Percentiles rank a stretch among this genome's conserved stretches.
These are phyloP conservation scores for Pteruthius melanotis DNA, from an alignment of 2,113 vertebrate genomes.

Conservation along the genomic window DNA sequence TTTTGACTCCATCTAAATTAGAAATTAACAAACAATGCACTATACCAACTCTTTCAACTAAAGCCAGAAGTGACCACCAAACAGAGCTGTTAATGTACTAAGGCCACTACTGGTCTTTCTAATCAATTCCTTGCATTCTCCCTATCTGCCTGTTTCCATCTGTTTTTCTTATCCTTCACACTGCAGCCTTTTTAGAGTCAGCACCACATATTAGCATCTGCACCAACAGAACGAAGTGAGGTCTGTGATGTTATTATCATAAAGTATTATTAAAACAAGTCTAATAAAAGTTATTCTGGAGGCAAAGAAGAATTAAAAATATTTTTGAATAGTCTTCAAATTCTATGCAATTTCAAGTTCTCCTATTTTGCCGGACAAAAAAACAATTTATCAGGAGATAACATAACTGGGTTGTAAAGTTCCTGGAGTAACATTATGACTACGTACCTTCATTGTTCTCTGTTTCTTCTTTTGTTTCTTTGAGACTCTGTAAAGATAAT, in stretches of 20 bases:
- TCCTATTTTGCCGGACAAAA: not conserved
- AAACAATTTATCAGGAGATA: not conserved
- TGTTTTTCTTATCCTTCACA: not conserved
- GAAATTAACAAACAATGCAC: not conserved
- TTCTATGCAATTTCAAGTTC: not conserved
- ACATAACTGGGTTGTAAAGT: not conserved
- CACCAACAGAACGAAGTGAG: not conserved
- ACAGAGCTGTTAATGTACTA: not conserved
- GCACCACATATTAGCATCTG: not conserved
- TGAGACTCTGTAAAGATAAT: slow-evolving; percentile 77
- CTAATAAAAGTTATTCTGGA: not conserved
- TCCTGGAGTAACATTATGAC: not conserved
- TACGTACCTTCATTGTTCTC: slow-evolving; percentile 71
- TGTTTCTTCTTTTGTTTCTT: slow-evolving; percentile 93
- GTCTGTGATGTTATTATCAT: not conserved
- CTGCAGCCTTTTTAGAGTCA: not conserved
- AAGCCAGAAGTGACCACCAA: not conserved
- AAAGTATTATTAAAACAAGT: not conserved
- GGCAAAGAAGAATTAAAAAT: not conserved
- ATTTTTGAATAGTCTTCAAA: not conserved
- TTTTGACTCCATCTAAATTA: not conserved
- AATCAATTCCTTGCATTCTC: not conserved
- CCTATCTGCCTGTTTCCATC: not conserved
- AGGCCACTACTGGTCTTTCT: not conserved
- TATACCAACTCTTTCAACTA: not conserved